A percentile compares a stretch with the other conserved stretches of the same genome.
Conservation (phyloP, 1,140 invertebrate genomes). For the Drosophila quadrilineata region DNA sequence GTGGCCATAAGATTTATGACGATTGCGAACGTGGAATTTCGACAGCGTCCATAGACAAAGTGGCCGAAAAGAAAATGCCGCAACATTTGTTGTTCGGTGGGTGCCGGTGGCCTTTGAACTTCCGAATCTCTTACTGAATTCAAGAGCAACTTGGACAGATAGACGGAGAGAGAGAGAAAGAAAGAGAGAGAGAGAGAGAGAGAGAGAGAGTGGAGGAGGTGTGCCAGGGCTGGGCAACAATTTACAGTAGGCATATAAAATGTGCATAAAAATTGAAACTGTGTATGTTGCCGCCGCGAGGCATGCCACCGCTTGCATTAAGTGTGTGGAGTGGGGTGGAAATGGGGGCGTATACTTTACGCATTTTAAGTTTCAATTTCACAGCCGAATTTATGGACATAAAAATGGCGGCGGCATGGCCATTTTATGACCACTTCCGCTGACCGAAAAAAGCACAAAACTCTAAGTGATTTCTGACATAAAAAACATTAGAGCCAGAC, state of each 20-base stretch:
- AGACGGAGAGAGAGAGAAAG: not conserved
- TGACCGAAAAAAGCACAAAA: conserved; percentile 50
- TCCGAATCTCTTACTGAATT: not conserved
- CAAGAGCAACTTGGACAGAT: too few relatives aligned
- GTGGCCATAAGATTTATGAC: conserved; percentile 80
- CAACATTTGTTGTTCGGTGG: conserved; percentile 53
- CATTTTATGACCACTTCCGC: conserved; percentile 73
- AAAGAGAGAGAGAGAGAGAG: not conserved
- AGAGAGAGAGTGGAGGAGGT: not conserved
- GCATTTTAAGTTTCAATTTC: conserved; percentile 80
- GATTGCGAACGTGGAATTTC: conserved; percentile 76
- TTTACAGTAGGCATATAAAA: conserved; percentile 79
- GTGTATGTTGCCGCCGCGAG: conserved; percentile 5
- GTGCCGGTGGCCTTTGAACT: conserved; percentile 62
- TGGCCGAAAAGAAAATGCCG: conserved; percentile 33
- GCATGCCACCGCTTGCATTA: not conserved
- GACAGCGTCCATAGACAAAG: conserved; percentile 61
- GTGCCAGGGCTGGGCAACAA: conserved; percentile 51
- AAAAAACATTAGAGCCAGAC: conserved; percentile 62
- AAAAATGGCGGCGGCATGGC: conserved; percentile 51
- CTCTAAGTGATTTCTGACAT: conserved; percentile 75
- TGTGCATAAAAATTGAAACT: conserved; percentile 75
- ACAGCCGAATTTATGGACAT: conserved; percentile 73
- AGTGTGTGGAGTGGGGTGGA: not conserved
- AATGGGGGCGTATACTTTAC: conserved; percentile 72